Conservation (phyloP, 2,113 vertebrate genomes). For the Channa maculata region DNA sequence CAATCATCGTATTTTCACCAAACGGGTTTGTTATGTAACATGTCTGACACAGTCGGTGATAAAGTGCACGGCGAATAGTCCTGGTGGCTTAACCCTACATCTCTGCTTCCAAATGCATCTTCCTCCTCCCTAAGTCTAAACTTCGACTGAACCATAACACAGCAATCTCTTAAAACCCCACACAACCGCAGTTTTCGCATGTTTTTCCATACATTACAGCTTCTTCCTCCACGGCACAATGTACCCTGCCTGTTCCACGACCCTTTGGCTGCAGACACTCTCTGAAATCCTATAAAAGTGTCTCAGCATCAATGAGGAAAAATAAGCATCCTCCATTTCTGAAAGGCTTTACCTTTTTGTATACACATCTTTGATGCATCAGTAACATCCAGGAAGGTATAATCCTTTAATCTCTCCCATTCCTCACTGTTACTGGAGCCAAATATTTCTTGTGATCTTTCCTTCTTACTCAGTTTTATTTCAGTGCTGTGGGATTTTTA, state of each 20-base stretch:
- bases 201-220: neutral
- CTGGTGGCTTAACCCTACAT: neutral
- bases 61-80: no score
- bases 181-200: neutral
- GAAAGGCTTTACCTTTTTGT: conserved; percentile 48
- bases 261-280: conserved; percentile 1
- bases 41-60: no score
- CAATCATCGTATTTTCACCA: no score
- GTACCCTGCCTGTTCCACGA: conserved; percentile 1
- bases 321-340: conserved; percentile 33
- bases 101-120: neutral
- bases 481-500: conserved; percentile 22
- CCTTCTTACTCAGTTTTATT: conserved; percentile 41
- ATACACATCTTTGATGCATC: conserved; percentile 57
- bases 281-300: conserved; percentile 32
- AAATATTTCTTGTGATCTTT: conserved; percentile 52
- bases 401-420: conserved; percentile 63
- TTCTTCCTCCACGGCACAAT: neutral
- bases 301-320: conserved; percentile 22
- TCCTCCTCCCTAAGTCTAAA: conserved; percentile 9
- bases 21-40: no score
- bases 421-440: conserved; percentile 45
- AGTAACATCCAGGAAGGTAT: conserved; percentile 54
- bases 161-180: neutral
- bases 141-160: conserved; percentile 1